These are phyloP conservation scores for Styela plicata DNA, from an alignment of 23 tunicate species.

Conservation along the genomic window DNA sequence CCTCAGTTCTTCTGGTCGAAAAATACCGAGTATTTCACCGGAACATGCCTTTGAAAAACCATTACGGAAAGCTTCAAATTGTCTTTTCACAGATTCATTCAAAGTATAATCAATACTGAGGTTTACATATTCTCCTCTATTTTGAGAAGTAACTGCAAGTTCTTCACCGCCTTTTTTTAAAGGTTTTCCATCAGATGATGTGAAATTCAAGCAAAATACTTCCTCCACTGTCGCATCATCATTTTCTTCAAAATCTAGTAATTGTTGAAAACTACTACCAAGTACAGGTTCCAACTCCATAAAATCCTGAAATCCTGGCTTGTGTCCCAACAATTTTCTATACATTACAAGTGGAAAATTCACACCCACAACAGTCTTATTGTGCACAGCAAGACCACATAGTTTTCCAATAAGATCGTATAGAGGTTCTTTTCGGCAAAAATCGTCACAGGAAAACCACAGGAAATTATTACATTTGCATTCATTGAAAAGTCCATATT, in stretches of 20 bases:
- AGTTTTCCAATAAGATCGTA: constrained; percentile 78
- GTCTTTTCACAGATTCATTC: constrained; percentile 52
- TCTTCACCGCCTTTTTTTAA: constrained; percentile 51
- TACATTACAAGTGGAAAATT: constrained; percentile 85
- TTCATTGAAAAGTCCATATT: constrained; percentile 75
- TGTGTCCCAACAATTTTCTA: constrained; percentile 74
- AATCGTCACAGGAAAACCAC: neutral
- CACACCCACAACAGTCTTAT: constrained; percentile 70
- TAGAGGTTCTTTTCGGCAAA: constrained; percentile 34
- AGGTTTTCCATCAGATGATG: constrained; percentile 44
- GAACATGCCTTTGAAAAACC: constrained; percentile 83
- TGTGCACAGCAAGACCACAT: constrained; percentile 88
- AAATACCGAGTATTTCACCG: constrained; percentile 48
- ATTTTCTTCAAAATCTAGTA: constrained; percentile 36
- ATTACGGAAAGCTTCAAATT: constrained; percentile 55
- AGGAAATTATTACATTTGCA: constrained; percentile 35
- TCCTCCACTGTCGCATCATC: constrained; percentile 47
- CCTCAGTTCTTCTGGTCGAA: constrained; percentile 84
- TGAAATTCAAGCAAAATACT: constrained; percentile 58
- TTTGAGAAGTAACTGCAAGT: constrained; percentile 54
- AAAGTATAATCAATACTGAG: constrained; percentile 58
- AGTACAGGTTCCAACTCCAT: constrained; percentile 64
- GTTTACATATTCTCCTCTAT: constrained; percentile 70
- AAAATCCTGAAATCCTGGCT: constrained; percentile 52
- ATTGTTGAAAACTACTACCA: constrained; percentile 26